phyloP scores from a whole-genome alignment of 1,140 invertebrate species.

The Calephelis nemesis region DNA sequence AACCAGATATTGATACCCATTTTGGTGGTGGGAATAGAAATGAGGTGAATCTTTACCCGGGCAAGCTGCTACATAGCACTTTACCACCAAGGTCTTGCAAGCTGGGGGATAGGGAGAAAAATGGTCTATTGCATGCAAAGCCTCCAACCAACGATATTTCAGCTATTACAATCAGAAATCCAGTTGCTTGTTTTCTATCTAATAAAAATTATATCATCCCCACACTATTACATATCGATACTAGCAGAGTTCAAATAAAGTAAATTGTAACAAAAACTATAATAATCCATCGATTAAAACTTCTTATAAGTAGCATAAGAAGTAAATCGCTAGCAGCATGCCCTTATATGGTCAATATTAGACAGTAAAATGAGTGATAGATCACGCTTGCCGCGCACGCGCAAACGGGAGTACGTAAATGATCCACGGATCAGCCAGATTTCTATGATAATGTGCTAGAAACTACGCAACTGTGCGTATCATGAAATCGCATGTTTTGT shows the following conservation, averaged over 20 bases:
- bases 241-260: not conserved
- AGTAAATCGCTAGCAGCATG: not conserved
- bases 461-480: constrained; percentile 7
- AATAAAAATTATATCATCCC: too few species aligned
- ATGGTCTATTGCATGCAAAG: too few species aligned
- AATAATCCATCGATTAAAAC: not conserved
- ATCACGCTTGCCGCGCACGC: not conserved
- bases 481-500: not conserved
- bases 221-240: too few species aligned
- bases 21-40: too few species aligned
- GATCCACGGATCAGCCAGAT: not conserved
- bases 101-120: too few species aligned
- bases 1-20: too few species aligned
- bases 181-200: too few species aligned
- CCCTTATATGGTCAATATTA: not conserved
- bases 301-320: not conserved
- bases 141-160: too few species aligned
- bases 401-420: not conserved
- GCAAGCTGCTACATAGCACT: too few species aligned
- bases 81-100: too few species aligned
- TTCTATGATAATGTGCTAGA: constrained; percentile 12
- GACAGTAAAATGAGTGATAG: not conserved
- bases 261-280: not conserved
- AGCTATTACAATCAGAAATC: too few species aligned
- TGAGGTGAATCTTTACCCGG: too few species aligned